Conservation (phyloP, 2,113 vertebrate genomes). For the Pantherophis guttatus region DNA sequence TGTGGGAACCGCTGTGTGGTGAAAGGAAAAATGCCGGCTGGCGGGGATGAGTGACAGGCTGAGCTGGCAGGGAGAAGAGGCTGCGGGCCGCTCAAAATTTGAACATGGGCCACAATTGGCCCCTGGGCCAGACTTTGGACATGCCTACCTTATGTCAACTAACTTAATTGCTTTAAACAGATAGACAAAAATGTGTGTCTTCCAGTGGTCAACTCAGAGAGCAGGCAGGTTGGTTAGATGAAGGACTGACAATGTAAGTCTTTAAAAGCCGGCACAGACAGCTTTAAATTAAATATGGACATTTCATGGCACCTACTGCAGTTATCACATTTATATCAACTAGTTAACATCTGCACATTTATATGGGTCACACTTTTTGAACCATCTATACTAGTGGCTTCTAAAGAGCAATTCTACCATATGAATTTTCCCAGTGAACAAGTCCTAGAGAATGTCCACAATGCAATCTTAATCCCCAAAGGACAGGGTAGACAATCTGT, state of each 20-base stretch:
- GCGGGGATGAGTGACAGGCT: no score
- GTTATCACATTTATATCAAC: not conserved
- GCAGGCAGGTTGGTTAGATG: not conserved
- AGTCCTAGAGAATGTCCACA: not conserved
- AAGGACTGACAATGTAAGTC: not conserved
- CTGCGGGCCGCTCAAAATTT: no score
- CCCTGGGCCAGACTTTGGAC: no score
- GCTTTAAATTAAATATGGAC: not conserved
- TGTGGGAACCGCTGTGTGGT: no score
- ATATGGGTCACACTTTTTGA: not conserved
- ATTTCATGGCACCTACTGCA: not conserved
- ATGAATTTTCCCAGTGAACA: not conserved
- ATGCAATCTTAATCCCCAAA: not conserved
- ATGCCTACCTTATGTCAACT: not conserved
- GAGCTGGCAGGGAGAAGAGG: no score
- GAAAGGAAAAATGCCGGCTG: no score
- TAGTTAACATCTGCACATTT: not conserved
- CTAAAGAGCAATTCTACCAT: not conserved
- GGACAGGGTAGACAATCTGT: not conserved
- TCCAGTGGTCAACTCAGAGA: not conserved
- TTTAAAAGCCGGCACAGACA: not conserved
- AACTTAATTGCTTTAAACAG: not conserved
- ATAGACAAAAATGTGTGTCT: not conserved
- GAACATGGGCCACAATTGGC: no score
- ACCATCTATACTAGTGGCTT: not conserved